Evolutionary conservation across 2,797 vertebrate species (phyloP).

Genomic region (Lacerta bilineata): DNA sequence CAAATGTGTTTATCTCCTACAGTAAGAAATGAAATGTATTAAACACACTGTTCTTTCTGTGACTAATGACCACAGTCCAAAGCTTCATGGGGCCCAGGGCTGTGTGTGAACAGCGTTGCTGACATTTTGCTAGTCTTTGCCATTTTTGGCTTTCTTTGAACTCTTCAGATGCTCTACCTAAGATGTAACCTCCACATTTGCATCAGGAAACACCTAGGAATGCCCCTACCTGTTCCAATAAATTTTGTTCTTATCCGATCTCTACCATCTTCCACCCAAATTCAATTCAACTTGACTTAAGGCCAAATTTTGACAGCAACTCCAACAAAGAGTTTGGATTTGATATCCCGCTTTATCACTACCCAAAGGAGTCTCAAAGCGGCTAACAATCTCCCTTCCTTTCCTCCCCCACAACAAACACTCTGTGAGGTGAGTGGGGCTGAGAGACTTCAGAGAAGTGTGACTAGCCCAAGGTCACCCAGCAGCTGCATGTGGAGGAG

Average conservation of each 20-base stretch:
- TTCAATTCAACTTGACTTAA: not conserved
- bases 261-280: not conserved
- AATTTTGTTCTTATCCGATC: not conserved
- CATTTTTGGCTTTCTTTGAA: not conserved
- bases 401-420: too few species aligned
- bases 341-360: too few species aligned
- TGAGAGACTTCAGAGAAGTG: too few species aligned
- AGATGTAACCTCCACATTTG: not conserved
- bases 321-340: not conserved
- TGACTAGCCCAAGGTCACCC: too few species aligned
- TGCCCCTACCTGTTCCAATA: not conserved
- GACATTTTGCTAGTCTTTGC: not conserved
- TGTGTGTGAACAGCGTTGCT: not conserved
- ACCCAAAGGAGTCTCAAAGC: too few species aligned
- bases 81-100: too few species aligned
- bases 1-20: slow-evolving; percentile 56
- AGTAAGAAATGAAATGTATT: slow-evolving; percentile 20
- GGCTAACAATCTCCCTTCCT: too few species aligned
- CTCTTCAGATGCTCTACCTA: not conserved
- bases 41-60: slow-evolving; percentile 49
- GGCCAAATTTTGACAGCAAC: not conserved
- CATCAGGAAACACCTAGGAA: not conserved
- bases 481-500: too few species aligned
- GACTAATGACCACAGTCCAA: slow-evolving; percentile 43
- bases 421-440: too few species aligned